Base-by-base conservation (phyloP, 2,113 vertebrate genomes). In the Sylvietta virens region DNA sequence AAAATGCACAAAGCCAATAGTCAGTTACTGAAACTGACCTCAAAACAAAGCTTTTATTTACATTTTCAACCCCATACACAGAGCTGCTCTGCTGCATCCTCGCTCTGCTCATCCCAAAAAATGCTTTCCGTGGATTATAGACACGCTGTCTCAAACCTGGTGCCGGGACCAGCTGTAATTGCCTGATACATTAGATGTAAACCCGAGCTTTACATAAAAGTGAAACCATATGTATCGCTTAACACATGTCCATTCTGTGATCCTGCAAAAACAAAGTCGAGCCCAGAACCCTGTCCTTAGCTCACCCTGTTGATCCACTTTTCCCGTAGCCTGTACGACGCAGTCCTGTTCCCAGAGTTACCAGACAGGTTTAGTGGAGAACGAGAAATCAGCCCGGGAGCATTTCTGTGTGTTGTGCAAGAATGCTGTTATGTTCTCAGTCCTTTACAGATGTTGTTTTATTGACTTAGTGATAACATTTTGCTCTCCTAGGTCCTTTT, bases 221-320 rank as follows among this genome's bases (percentile, higher is more conserved):
- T 77, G 82, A 97, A 95, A 95, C 90, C 79, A 28, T 90, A 85
- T 92, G 81, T 80, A 77, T 47, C 4, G 1, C 33, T 35, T 88
- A 48, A 78, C 6, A 27, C 10, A 0, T 0, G 7, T 74, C 66
- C 53, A 42, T 35, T 35, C 45, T 1, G 56, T 37, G n/a, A 69
- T 90, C 88, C 86, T 66, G 19, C 82, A 53, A 73, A 66, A 91
- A 57, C 16, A 57, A 22, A 50, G 60, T 18, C 0, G 5, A 79
- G 65, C 26, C 74, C 67, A 18, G 62, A 47, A 89, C 84, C 73
- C 60, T 97, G 96, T 95, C 96, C 96, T 97, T 42, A 90, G 42
- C 67, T 96, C 91, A 96, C 95, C 95, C 94, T 57, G 77, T 45
- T 92, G 92, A 95, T 92, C 83, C 74, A 73, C 93, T 81, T 86